Evolutionary conservation across 1,140 invertebrate species (phyloP), one percentile per base, ranked within the genome.

Genomic region (Drosophila lini): DNA sequence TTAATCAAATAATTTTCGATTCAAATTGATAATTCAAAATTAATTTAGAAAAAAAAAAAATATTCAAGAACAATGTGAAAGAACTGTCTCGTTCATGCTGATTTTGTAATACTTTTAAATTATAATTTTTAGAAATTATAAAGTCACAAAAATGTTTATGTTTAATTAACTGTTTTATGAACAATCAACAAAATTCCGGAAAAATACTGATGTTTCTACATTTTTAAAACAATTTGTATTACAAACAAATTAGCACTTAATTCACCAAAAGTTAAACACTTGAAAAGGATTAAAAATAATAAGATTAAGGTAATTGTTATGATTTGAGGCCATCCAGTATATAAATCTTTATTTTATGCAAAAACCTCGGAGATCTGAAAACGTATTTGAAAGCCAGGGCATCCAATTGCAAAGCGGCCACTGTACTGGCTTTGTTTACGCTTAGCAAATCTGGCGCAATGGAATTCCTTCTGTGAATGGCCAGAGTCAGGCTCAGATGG

Each of bases 401-500:
- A 38, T 61, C 57, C 45, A 31, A 31, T 61, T 69, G 16, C 16
- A 15, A 19, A 58, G 22, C 7, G 40, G 28, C 13, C 45, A 67
- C 45, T 68, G 64, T 68, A 36, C 60, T 13, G 44, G 50, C 45
- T 65, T 47, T 32, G 34, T 45, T 53, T 28, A 28, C 60, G 53
- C 53, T 77, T 65, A 19, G 67, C 70, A 62, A 44, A 57, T 56
- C 40, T 88, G 81, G 79, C 59, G 80, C 67, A 82, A 80, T 79
- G 71, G 59, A 80, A 80, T 83, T 83, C 63, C 80, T 74, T 55
- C 59, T 73, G 61, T 78, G 69, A 75, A 75, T 86, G 74, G 50
- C 28, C 53, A 38, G 40, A 77, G 67, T 19, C 62, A 11, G 50
- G 34, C 55, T 52, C 69, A 60, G 63, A 31, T 58, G 44, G 40